Base-by-base conservation (phyloP, 1,140 invertebrate genomes). In the Neodiprion fabricii region DNA sequence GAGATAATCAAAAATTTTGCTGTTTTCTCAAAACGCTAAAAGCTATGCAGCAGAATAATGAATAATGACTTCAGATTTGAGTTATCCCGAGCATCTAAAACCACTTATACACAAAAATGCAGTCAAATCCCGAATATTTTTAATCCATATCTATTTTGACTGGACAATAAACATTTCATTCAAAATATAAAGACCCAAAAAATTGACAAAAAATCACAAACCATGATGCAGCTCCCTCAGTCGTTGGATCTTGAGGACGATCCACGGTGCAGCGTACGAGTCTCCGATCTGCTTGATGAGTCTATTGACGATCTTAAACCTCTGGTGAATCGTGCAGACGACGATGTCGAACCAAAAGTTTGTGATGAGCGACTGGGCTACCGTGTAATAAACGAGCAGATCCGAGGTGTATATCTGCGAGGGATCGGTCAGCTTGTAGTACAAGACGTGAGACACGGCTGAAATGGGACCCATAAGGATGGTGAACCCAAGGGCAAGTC, bases 381-480 rank as follows among this genome's bases (percentile, higher is more conserved):
- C 82, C 9, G 79, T 83, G 65, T 83, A 83, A 73, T 84, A 84
- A 1, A 84, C 74, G 8, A 84, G 68, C 47, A 84, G 17, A 74
- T 84, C 83, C 0, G 83, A 84, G 0, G 80, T 76, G 8, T 79
- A 84, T n/a, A 84, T 81, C 28, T 83, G 77, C 17, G 82, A 74
- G 0, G 79, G 82, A 4, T 23, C 71, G 3, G 49, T 80, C 47
- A 82, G 79, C 1, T 79, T 80, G 28, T 84, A 83, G 71, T 84
- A 84, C 21, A 83, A 14, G 9, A 73, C 74, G 49, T 83, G 83
- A 48, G 70, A 74, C 10, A 78, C 67, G 1, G 81, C 17, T 0
- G 75, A 81, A 0, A 82, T 1, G 12, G 81, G 83, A 8, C 82
- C 83, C 0, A 78, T 67, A 0, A 79, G 0, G 2, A 79, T 3